Base-by-base conservation (phyloP, 1,140 invertebrate genomes). In the Epicauta chinensis region DNA sequence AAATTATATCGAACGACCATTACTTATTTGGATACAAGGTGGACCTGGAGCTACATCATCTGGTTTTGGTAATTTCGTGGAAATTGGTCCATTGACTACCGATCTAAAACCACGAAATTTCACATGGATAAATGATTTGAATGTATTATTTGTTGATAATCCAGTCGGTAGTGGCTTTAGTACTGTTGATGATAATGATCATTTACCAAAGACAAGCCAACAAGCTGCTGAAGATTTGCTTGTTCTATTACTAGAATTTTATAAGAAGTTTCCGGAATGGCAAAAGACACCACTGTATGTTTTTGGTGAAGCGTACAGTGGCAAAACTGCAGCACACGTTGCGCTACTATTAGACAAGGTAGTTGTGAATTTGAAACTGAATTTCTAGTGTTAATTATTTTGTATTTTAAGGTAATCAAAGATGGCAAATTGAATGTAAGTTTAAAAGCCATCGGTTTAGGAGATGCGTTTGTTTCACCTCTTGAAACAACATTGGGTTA, bases 151-250 rank as follows among this genome's bases (percentile, higher is more conserved):
- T 65, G 80, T 93, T 12, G 91, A 94, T 63, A 93, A 90, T 70
- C 91, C 91, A 1, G 89, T 94, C 3, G 91, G 91, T 1, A 80
- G 87, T n/a, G 91, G 91, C 1, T 94, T 80, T 68, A 93, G 89
- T 69, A 91, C 90, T 62, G 84, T 83, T 0, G 82, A 85, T n/a
- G 67, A 75, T 51, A 51, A 63, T 0, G 61, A 60, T n/a, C 67
- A 74, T 16, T 72, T 81, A 35, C 78, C 80, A 3, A 80, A 72
- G 78, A 23, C 82, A 56, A 90, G 91, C 56, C 69, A 73, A 16
- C 73, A 88, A 74, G 91, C 92, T 13, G 88, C 85, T 1, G 37
- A 68, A n/a, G 91, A 94, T 73, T 80, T 94, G 44, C 71, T 92
- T 0, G 75, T 76, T 34, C 72, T 90, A 7, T 76, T 92, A 59